Percentiles rank a stretch among this genome's conserved stretches.
Conservation (phyloP, 2,888 invertebrate genomes). For the Stenichneumon culpator region DNA sequence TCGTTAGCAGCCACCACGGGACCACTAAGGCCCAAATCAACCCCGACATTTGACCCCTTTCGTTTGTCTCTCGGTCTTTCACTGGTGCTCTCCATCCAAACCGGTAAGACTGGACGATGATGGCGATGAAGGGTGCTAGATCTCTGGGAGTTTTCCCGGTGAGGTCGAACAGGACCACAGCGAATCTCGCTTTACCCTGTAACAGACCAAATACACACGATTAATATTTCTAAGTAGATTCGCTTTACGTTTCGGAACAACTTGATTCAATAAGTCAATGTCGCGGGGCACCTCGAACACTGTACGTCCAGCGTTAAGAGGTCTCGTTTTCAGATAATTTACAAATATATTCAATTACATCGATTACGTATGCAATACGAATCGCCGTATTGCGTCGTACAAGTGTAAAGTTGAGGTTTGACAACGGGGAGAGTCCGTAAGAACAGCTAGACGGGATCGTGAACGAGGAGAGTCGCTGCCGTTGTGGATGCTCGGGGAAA, state of each 20-base stretch:
- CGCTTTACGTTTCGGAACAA: too few species aligned
- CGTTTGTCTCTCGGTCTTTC: slow-evolving; percentile 15
- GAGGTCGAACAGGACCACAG: slow-evolving; percentile 33
- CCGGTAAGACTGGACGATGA: slow-evolving; percentile 60
- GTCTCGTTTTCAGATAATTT: not conserved
- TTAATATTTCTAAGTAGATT: not conserved
- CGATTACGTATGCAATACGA: too few species aligned
- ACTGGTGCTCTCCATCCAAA: slow-evolving; percentile 23
- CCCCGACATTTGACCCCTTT: slow-evolving; percentile 70
- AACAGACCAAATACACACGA: slow-evolving; percentile 35
- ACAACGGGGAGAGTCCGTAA: too few species aligned
- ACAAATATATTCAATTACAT: not conserved
- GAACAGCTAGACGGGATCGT: slow-evolving; percentile 3
- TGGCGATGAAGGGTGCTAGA: slow-evolving; percentile 9
- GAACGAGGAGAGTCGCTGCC: slow-evolving; percentile 29
- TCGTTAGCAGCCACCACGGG: slow-evolving; percentile 87
- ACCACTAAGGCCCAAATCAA: slow-evolving; percentile 91
- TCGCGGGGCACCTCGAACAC: not conserved
- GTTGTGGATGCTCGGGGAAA: not conserved
- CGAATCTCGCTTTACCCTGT: slow-evolving; percentile 14
- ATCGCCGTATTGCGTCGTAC: too few species aligned
- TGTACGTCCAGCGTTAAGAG: slow-evolving; percentile 5
- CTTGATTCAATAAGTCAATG: not conserved
- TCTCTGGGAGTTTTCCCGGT: not conserved
- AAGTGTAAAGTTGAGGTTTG: too few species aligned